Base-by-base conservation (phyloP, 2,888 invertebrate species). In the Hemithea aestivaria region DNA sequence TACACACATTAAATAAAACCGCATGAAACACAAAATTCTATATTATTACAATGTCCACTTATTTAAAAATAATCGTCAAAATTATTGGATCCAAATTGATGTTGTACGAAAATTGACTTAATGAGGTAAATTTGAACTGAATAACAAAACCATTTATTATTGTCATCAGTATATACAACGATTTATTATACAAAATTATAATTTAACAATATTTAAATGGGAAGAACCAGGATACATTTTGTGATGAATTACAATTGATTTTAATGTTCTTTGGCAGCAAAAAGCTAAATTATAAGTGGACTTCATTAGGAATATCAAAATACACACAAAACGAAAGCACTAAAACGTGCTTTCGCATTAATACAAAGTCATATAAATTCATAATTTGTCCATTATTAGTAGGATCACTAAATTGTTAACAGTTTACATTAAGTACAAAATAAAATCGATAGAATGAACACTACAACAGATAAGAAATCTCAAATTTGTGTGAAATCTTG, bases 331-430 rank as follows among this genome's bases (percentile, higher is more conserved):
- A 55, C 45, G 40, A 45, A 53, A 72, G 72, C 72, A 72, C 72
- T 73, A 73, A 73, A 73, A 73, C 72, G 72, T 69, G 69, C 71
- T 60, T 45, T 48, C 34, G 28, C 25, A 38, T 12, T 23, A 36
- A 42, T 37, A 27, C 25, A 42, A 35, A 47, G 22, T 40, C 29
- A n/a, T n/a, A 30, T 34, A 45, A 38, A 36, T 45, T 43, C 36
- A 40, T 37, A 35, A n/a, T 44, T 40, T 43, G 28, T 35, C 35
- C 28, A 28, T 28, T n/a, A 27, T 41, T 41, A 36, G 28, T 36
- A 32, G 16, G 5, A 16, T 22, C 10, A 28, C 8, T 33, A 32
- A 24, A 36, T 27, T 10, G 21, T 32, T 24, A 26, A 11, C 24
- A n/a, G n/a, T n/a, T n/a, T n/a, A n/a, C n/a, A n/a, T 37, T 37